Base-by-base conservation (phyloP, 2,797 vertebrate genomes). In the Jordanella pulchra region DNA sequence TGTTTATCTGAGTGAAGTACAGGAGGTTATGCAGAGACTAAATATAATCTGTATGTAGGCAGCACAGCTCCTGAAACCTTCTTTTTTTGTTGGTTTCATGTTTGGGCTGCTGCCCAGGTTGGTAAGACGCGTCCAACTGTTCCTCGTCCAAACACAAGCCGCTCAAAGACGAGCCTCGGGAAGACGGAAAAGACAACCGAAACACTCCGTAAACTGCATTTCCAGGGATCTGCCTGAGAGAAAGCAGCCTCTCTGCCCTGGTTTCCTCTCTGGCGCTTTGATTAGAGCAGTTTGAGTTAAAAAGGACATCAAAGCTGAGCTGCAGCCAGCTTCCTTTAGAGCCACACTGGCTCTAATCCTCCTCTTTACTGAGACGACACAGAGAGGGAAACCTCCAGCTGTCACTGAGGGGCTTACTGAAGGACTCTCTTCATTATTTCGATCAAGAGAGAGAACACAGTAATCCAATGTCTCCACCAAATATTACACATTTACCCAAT, bases 221-320 rank as follows among this genome's bases (percentile, higher is more conserved):
- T 65, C 60, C 50, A 65, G 50, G 35, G 54, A 48, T 42, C 45
- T 58, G 60, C 79, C 67, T 56, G 50, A 11, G 67, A 11, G 0
- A 27, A 54, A 54, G 65, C 9, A 1, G 4, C n/a, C 11, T 27
- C 50, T 67, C 54, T n/a, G 17, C 58, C 42, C 60, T 45, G 44
- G 50, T 30, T 53, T 70, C 68, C 65, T 48, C 67, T 73, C 69
- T 53, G 75, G n/a, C 42, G 45, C 32, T 61, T 75, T 78, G 71
- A 47, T 77, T 65, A 67, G 50, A 87, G 69, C 75, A 4, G 30
- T 75, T 73, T 48, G 67, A 64, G 73, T 32, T 42, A 51, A 78
- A 67, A 63, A 72, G 72, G 78, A 84, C 81, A 82, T 91, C 77
- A 87, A 86, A 88, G 86, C 79, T 27, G 71, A 58, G 70, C 73